phyloP scores from a whole-genome alignment of 2,888 invertebrate genomes.

The Agapostemon virescens region DNA sequence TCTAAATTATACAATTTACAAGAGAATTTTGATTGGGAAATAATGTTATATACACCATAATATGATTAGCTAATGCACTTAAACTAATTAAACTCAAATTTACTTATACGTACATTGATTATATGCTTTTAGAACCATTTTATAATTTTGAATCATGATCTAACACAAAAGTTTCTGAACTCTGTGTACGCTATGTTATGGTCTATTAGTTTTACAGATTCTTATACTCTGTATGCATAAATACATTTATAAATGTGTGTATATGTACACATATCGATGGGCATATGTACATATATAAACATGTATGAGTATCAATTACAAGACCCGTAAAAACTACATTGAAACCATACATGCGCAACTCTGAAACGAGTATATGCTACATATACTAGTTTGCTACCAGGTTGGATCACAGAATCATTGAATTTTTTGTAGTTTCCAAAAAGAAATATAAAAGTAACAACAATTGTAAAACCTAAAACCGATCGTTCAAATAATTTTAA shows the following conservation, averaged over 20 bases:
- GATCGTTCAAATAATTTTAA: slow-evolving; percentile 58
- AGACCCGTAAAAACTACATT: slow-evolving; percentile 10
- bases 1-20: slow-evolving; percentile 13
- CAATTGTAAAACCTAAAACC: slow-evolving; percentile 27
- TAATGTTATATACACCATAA: slow-evolving; percentile 23
- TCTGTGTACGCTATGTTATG: slow-evolving; percentile 7
- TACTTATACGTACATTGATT: slow-evolving; percentile 33
- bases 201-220: slow-evolving; percentile 14
- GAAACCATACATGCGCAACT: slow-evolving; percentile 16
- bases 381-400: slow-evolving; percentile 3
- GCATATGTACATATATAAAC: neutral
- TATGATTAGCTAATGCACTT: slow-evolving; percentile 32
- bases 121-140: slow-evolving; percentile 13
- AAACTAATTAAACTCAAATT: slow-evolving; percentile 31
- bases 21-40: neutral
- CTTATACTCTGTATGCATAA: slow-evolving; percentile 16
- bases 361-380: slow-evolving; percentile 8
- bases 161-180: slow-evolving; percentile 21
- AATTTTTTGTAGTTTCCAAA: slow-evolving; percentile 26
- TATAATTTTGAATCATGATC: slow-evolving; percentile 30
- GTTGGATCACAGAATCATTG: slow-evolving; percentile 9
- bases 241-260: slow-evolving; percentile 22
- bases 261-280: slow-evolving; percentile 7
- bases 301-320: slow-evolving; percentile 25
- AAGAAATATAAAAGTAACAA: slow-evolving; percentile 13